These are phyloP conservation scores for Osmerus mordax DNA, from an alignment of 2,113 vertebrate species.

Conservation along the genomic window DNA sequence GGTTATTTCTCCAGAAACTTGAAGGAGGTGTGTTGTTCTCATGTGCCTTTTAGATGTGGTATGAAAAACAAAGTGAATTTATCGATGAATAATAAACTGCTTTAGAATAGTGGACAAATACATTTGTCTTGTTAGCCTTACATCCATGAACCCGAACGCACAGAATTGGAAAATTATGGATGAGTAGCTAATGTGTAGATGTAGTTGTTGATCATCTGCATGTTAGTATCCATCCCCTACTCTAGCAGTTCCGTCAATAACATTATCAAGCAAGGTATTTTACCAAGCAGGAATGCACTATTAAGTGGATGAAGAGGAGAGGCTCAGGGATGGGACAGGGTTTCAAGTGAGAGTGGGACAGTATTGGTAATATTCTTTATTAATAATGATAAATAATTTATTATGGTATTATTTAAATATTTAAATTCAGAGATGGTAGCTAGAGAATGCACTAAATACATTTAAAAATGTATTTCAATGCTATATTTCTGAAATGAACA, in stretches of 20 bases:
- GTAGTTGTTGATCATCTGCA: background rate
- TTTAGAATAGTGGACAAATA: conserved; percentile 36
- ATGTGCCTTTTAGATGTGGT: conserved; percentile 60
- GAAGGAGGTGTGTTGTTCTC: conserved; percentile 38
- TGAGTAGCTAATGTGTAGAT: background rate
- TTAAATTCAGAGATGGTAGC: background rate
- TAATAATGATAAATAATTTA: background rate
- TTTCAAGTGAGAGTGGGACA: conserved; percentile 33
- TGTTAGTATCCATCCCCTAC: conserved; percentile 6
- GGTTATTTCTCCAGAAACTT: conserved; percentile 34
- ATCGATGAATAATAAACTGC: conserved; percentile 12
- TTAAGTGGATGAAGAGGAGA: conserved; percentile 19
- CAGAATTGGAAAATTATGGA: background rate
- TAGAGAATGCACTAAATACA: background rate
- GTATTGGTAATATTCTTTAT: background rate
- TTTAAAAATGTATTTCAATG: background rate
- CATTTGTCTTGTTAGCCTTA: conserved; percentile 25
- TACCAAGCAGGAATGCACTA: conserved; percentile 56
- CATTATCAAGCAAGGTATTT: conserved; percentile 47
- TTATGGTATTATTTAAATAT: background rate
- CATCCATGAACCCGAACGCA: background rate
- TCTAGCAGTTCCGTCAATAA: conserved; percentile 30
- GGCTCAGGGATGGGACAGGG: conserved; percentile 19
- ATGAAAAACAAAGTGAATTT: conserved; percentile 26
- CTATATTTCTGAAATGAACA: no score